Conservation (phyloP, 2,113 vertebrate genomes). For the Corydoras sp. region DNA sequence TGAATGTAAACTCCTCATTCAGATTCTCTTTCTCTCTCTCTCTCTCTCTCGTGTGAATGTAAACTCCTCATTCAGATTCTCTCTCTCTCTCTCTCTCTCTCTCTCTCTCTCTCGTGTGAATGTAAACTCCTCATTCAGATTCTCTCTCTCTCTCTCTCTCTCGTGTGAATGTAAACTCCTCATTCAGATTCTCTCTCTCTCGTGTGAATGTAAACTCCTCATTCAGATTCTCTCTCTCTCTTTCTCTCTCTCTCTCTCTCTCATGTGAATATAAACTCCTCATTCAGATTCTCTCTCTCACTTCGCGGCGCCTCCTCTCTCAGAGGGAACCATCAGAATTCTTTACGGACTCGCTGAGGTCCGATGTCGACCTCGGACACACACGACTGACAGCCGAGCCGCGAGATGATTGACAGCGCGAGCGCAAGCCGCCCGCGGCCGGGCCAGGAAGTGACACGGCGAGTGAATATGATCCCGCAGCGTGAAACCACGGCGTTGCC, state of each 20-base stretch:
- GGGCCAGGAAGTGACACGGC: slow-evolving; percentile 23
- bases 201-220: too few relatives aligned
- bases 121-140: not conserved
- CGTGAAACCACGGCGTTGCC: too few relatives aligned
- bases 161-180: too few relatives aligned
- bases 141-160: not conserved
- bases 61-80: too few relatives aligned
- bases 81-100: too few relatives aligned
- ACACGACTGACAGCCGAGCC: slow-evolving; percentile 5
- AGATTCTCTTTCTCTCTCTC: too few relatives aligned
- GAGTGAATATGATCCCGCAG: not conserved
- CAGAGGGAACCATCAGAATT: slow-evolving; percentile 48
- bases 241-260: too few relatives aligned
- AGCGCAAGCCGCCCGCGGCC: slow-evolving; percentile 28
- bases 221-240: too few relatives aligned
- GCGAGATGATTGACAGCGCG: slow-evolving; percentile 36
- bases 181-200: too few relatives aligned
- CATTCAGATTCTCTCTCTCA: not conserved
- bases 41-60: too few relatives aligned
- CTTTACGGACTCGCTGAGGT: slow-evolving; percentile 45
- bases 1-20: too few relatives aligned
- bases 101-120: too few relatives aligned
- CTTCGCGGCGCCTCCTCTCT: not conserved
- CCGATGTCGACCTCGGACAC: slow-evolving; percentile 19
- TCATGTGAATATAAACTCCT: not conserved